Conservation (phyloP, 1,140 invertebrate species). For the Caerostris darwini region DNA sequence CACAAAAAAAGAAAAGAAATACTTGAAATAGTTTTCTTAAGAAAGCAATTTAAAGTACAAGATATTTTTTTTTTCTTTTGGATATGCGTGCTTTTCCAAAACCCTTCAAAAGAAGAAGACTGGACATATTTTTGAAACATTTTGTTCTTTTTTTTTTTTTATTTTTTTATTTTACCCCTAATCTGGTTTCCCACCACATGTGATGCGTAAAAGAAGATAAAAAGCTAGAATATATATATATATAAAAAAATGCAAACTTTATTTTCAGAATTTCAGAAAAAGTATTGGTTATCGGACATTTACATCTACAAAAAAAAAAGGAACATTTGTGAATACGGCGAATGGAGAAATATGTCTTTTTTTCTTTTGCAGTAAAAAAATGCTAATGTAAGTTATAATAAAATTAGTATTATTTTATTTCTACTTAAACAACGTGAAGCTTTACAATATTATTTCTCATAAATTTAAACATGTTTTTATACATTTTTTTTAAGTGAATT, state of each 20-base stretch:
- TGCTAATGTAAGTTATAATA: no score
- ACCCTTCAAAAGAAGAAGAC: neutral
- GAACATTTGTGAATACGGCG: no score
- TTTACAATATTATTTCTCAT: no score
- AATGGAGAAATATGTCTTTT: no score
- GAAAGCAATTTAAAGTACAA: neutral
- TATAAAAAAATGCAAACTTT: slow-evolving; percentile 33
- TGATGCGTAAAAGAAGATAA: neutral
- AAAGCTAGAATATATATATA: neutral
- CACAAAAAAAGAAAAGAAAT: neutral
- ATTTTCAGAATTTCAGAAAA: neutral
- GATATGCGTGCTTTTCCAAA: neutral
- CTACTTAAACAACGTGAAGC: no score
- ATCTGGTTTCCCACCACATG: slow-evolving; percentile 7
- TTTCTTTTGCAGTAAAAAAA: no score
- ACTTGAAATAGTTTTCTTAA: neutral
- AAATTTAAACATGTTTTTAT: no score
- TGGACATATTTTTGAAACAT: neutral
- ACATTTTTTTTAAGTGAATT: no score
- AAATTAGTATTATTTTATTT: no score
- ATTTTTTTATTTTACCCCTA: neutral
- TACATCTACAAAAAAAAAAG: no score
- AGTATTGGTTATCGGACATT: slow-evolving; percentile 14
- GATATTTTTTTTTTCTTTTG: neutral
- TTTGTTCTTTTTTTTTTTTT: neutral